Percentiles rank a stretch among this genome's conserved stretches.
Conservation (phyloP, 2,888 invertebrate genomes). For the Tetranychus truncatus region DNA sequence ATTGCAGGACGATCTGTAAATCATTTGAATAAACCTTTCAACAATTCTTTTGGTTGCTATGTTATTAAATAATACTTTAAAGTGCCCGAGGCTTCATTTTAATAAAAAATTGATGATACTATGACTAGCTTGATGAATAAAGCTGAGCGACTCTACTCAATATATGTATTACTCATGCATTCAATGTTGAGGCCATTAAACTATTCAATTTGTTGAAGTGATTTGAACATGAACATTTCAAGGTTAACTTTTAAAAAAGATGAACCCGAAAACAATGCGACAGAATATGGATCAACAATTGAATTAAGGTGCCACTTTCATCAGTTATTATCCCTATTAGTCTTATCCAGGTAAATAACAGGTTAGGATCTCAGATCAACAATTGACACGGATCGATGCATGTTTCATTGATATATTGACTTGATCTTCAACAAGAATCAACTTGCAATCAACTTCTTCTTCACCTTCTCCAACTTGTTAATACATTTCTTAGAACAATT, state of each 20-base stretch:
- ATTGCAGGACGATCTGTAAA: no score
- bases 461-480: neutral
- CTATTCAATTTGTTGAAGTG: neutral
- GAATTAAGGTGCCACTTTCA: neutral
- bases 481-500: neutral
- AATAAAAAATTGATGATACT: neutral
- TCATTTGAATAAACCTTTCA: neutral
- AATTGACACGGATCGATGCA: neutral
- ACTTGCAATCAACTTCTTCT: neutral
- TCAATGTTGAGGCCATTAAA: neutral
- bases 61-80: neutral
- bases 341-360: neutral
- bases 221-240: no score
- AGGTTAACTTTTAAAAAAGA: no score
- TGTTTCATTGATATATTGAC: neutral
- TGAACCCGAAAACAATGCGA: no score
- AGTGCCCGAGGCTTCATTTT: neutral
- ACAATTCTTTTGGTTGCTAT: neutral
- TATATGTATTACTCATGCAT: no score
- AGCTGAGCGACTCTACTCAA: no score
- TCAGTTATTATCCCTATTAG: neutral
- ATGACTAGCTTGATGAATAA: neutral
- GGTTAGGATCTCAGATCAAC: neutral
- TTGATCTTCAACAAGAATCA: neutral
- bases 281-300: no score